Evolutionary conservation across 2,888 invertebrate genomes (phyloP).

Genomic region (Cantharis rufa): DNA sequence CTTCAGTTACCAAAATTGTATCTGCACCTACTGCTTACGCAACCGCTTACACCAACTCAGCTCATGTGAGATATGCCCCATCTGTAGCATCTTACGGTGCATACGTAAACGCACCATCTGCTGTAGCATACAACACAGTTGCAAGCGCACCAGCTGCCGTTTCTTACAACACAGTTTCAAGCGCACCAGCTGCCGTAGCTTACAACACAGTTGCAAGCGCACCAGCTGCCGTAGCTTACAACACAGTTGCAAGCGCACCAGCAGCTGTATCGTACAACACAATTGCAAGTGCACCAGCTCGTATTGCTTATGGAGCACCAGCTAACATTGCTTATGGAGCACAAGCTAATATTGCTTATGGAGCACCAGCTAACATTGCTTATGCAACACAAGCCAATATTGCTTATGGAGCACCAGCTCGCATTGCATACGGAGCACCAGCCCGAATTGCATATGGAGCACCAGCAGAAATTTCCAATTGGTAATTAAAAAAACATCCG

Average conservation of each 20-base stretch:
- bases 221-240: not conserved
- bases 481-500: not conserved
- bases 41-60: not conserved
- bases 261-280: not conserved
- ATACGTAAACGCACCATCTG: constrained; percentile 8
- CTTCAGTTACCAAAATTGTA: not conserved
- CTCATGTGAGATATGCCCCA: constrained; percentile 35
- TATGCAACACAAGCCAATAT: not conserved
- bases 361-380: not conserved
- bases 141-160: not conserved
- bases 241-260: not conserved
- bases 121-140: not conserved
- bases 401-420: not conserved
- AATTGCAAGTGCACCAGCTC: not conserved
- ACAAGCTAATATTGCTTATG: not conserved
- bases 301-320: not conserved
- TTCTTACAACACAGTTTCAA: not conserved
- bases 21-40: constrained; percentile 50
- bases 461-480: not conserved
- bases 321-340: not conserved
- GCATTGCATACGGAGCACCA: not conserved
- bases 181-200: not conserved
- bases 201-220: not conserved
- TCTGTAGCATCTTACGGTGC: constrained; percentile 27
- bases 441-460: not conserved